phyloP scores from a whole-genome alignment of 2,797 vertebrate species.

The Poecilia wingei region DNA sequence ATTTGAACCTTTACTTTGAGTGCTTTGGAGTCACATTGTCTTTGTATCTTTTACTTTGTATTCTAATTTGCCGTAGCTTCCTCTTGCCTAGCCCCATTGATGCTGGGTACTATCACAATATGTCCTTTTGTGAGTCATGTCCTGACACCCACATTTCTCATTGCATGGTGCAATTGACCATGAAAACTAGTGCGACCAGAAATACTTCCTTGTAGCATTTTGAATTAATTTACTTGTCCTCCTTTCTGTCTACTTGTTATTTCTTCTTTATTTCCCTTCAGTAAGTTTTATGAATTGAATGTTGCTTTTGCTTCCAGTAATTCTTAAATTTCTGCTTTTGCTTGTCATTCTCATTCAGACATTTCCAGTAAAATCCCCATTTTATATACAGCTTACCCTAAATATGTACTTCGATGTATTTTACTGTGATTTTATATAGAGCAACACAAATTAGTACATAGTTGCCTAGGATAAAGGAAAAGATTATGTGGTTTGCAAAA shows the following conservation, averaged over 20 bases:
- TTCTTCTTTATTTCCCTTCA: neutral
- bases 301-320: neutral
- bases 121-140: neutral
- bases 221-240: neutral
- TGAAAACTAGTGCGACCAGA: neutral
- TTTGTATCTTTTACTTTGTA: neutral
- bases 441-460: neutral
- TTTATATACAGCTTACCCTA: neutral
- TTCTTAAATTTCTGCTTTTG: neutral
- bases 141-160: neutral
- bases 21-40: neutral
- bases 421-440: neutral
- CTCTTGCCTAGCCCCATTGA: neutral
- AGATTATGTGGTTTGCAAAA: neutral
- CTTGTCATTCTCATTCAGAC: neutral
- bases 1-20: slow-evolving; percentile 2
- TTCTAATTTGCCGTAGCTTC: neutral
- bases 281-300: neutral
- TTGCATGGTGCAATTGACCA: neutral
- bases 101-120: neutral
- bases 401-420: neutral
- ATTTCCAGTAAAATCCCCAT: neutral
- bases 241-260: neutral
- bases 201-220: neutral
- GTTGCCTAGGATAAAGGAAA: neutral